phyloP scores from a whole-genome alignment of 2,113 vertebrate genomes.

The Stercorarius parasiticus region DNA sequence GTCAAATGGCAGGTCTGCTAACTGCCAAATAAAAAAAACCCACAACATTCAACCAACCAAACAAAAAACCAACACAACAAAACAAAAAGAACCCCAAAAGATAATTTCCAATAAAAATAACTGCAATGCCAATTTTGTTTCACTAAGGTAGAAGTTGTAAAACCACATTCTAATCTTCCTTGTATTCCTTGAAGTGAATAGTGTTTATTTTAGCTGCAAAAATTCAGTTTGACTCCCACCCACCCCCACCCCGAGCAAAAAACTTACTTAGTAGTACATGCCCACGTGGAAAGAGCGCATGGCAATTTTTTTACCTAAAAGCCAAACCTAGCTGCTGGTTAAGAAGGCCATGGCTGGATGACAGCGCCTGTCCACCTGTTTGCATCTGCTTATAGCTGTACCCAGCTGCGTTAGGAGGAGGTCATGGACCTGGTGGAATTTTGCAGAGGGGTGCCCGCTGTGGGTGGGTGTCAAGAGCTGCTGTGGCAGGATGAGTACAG shows the following conservation, averaged over 20 bases:
- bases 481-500: neutral
- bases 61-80: neutral
- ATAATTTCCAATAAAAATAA: neutral
- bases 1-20: neutral
- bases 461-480: neutral
- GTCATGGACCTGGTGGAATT: neutral
- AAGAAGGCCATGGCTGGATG: neutral
- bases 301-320: neutral
- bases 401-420: neutral
- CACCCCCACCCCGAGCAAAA: neutral
- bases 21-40: neutral
- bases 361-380: neutral
- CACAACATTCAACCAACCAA: too few species aligned
- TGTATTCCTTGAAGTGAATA: neutral
- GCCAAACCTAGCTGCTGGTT: neutral
- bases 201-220: neutral
- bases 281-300: neutral
- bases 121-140: neutral
- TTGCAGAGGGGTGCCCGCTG: neutral
- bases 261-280: neutral
- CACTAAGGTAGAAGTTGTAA: neutral
- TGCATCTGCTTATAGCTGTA: accelerated
- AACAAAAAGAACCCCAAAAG: neutral
- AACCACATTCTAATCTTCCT: neutral
- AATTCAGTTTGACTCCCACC: neutral